These are phyloP conservation scores for Epinephelus awoara DNA, from an alignment of 2,797 vertebrate species.

Conservation along the genomic window DNA sequence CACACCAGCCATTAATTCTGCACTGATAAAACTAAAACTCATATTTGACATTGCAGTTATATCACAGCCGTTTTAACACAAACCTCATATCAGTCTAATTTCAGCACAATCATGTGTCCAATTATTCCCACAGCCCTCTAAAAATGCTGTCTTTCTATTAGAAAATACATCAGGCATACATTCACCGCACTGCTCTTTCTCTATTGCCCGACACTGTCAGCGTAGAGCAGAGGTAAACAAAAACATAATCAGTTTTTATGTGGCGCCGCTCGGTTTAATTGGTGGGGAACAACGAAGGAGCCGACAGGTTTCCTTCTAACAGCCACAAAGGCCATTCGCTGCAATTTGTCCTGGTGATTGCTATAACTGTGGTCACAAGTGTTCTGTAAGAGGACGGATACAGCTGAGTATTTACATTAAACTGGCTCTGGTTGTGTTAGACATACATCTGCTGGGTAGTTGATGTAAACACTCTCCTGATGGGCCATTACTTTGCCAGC, in stretches of 20 bases:
- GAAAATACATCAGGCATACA: background rate
- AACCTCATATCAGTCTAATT: slow-evolving; percentile 1
- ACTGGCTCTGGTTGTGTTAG: slow-evolving; percentile 4
- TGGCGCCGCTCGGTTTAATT: slow-evolving; percentile 5
- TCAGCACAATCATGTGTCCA: background rate
- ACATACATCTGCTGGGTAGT: background rate
- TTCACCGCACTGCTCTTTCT: background rate
- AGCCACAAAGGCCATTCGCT: slow-evolving; percentile 5
- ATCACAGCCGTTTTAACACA: slow-evolving; percentile 14
- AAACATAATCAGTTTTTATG: slow-evolving; percentile 4
- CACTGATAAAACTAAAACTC: slow-evolving; percentile 17
- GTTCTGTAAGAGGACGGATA: slow-evolving; percentile 14
- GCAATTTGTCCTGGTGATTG: slow-evolving; percentile 22
- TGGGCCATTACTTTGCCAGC: background rate
- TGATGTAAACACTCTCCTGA: background rate
- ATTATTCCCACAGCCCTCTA: background rate
- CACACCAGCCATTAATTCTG: slow-evolving; percentile 17
- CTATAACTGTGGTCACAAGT: background rate
- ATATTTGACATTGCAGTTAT: background rate
- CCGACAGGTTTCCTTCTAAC: slow-evolving; percentile 1
- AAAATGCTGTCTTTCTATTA: slow-evolving; percentile 2
- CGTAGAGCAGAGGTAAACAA: slow-evolving; percentile 31
- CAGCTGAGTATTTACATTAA: background rate
- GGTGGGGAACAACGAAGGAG: slow-evolving; percentile 19
- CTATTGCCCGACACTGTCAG: background rate